Base-by-base conservation (phyloP, 2,113 vertebrate genomes). In the Aphelocoma coerulescens region DNA sequence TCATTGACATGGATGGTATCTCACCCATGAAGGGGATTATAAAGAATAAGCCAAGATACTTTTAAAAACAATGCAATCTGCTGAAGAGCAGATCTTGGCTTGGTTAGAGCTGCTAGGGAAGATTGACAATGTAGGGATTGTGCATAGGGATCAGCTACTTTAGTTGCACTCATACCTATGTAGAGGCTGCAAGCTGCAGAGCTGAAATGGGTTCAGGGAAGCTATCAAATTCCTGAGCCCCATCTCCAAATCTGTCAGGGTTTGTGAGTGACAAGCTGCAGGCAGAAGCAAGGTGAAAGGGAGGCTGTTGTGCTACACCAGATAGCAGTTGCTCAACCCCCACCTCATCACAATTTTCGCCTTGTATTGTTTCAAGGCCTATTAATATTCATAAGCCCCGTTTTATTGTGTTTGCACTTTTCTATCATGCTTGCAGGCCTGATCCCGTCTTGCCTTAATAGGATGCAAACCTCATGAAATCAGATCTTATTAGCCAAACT, bases 371-470 rank as follows among this genome's bases (percentile, higher is more conserved):
- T 97, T 97, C 93, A 93, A 86, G 76, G 58, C 21, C 73, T 94
- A 95, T 98, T 98, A 97, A 98, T 98, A 98, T 98, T 98, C 96
- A 97, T 95, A 94, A 97, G 88, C 24, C 52, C 91, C 54, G 52
- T 96, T 97, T 97, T 85, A 95, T 95, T 93, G 95, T 96, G 96
- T 96, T 98, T 97, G 93, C 91, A 95, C 74, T 98, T 98, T 98
- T 96, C 97, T 93, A 41, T 96, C 96, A 92, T 46, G 95, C 95
- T 96, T 35, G 24, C 94, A 96, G 95, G 93, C 68, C 91, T 27
- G 52, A 94, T 88, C 62, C 88, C 67, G 63, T 57, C 94, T 91
- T 46, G 48, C 71, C 69, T 95, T 97, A 98, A 98, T 96, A 94
- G 94, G 92, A 97, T 94, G 93, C 97, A 97, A 96, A 96, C 91